Conservation (phyloP, 1,140 invertebrate species). For the Musca vetustissima region DNA sequence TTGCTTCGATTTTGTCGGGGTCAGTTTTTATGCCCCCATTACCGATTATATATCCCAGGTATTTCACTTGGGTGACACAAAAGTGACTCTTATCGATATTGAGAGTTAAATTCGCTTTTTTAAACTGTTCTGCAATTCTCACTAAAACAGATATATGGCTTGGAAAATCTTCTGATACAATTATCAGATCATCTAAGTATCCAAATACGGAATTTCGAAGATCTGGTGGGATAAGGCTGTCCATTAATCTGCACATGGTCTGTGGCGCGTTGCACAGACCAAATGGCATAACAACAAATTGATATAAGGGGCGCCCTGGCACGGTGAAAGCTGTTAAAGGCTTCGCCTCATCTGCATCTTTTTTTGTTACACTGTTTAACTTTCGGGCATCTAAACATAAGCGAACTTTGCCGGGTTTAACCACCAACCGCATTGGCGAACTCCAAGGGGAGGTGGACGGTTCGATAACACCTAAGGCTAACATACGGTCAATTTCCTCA, state of each 20-base stretch:
- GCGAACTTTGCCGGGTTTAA: constrained; percentile 1
- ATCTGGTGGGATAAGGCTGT: constrained; percentile 49
- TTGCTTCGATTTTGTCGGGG: constrained; percentile 38
- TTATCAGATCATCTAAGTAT: constrained; percentile 27
- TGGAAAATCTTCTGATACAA: constrained; percentile 19
- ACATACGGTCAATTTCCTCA: constrained; percentile 4
- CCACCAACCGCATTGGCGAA: constrained; percentile 48
- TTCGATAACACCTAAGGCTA: not conserved
- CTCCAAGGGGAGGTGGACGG: not conserved
- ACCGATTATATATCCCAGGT: constrained; percentile 20
- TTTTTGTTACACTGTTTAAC: not conserved
- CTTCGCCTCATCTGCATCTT: constrained; percentile 21
- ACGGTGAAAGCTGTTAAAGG: constrained; percentile 54
- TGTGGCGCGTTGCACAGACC: constrained; percentile 33
- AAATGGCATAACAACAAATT: constrained; percentile 31
- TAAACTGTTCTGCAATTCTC: constrained; percentile 5
- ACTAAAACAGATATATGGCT: constrained; percentile 11
- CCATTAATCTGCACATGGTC: constrained; percentile 25
- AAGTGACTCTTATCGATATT: constrained; percentile 35
- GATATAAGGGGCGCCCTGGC: constrained; percentile 43
- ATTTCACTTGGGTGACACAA: constrained; percentile 35
- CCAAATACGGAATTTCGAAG: constrained; percentile 31
- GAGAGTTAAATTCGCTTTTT: constrained; percentile 30
- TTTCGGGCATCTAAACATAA: constrained; percentile 4
- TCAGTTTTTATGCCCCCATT: constrained; percentile 49